Evolutionary conservation across 1,140 invertebrate genomes (phyloP), one percentile per base, ranked within the genome.

Genomic region (Leguminivora glycinivorella): DNA sequence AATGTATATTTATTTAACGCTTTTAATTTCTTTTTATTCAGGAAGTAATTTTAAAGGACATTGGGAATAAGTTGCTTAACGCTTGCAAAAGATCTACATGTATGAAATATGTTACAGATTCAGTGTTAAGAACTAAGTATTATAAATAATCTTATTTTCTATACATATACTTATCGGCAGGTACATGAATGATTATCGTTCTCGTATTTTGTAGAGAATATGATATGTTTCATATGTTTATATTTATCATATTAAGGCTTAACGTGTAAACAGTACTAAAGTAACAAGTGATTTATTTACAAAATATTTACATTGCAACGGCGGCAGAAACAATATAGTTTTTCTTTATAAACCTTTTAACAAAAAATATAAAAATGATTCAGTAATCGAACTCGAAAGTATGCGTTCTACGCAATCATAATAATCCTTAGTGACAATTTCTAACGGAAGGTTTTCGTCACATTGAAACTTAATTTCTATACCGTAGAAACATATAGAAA

Each of bases 171-270:
- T 34, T 40, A 67, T 67, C 58, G 58, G 58, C 58, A 63, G 58
- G 58, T 63, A 63, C 58, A 63, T 63, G 29, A 63, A 63, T 52
- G 26, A 63, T 63, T 63, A 63, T 63, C 26, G 25, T 67, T 67
- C 66, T 67, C 31, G 31, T 67, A 29, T 17, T 63, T 63, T 31
- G 19, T 67, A 67, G 19, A 25, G 19, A 67, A 67, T 67, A 67
- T 67, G 66, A 67, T 67, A 67, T 67, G 66, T 67, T 67, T 67
- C 26, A 63, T 29, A 63, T 63, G 17, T 17, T 63, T 63, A 29
- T 17, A 63, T 31, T 63, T 63, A 34, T 17, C 58, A 29, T 29
- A 58, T 58, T 63, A 63, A 60, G 56, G 56, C 56, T 60, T 60
- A 60, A 6, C 31, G 17, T 63, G 24, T 29, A 31, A 26, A n/a